Evolutionary conservation across 2,797 vertebrate species (phyloP).

Genomic region (Danio choprae): DNA sequence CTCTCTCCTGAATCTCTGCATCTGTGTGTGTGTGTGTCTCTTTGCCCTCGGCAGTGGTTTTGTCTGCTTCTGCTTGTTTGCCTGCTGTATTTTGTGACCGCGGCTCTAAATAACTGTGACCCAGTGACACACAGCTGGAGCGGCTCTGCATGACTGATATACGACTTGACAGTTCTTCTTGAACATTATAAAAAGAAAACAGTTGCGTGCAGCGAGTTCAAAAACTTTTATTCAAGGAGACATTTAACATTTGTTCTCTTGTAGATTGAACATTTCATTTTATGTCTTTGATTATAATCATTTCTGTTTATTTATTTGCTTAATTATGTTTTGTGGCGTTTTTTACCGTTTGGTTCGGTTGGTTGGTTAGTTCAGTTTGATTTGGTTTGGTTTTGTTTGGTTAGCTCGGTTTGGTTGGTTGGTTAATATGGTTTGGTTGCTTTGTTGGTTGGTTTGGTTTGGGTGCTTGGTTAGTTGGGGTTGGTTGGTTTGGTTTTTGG

Average conservation of each 20-base stretch:
- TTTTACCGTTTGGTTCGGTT: too few species aligned
- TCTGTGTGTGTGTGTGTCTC: slow-evolving; percentile 34
- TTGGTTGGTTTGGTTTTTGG: neutral
- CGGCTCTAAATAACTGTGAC: slow-evolving; percentile 69
- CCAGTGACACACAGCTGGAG: slow-evolving; percentile 60
- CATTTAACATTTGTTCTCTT: too few species aligned
- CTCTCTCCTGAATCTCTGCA: slow-evolving; percentile 56
- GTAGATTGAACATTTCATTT: too few species aligned
- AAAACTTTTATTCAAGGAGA: neutral
- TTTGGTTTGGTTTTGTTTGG: too few species aligned
- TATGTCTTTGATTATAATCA: too few species aligned
- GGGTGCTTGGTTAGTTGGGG: neutral
- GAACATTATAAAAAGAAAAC: slow-evolving; percentile 27
- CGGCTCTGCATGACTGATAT: slow-evolving; percentile 65
- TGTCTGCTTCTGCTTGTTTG: slow-evolving; percentile 65
- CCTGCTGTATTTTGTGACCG: slow-evolving; percentile 62
- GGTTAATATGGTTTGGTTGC: too few species aligned
- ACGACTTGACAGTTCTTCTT: slow-evolving; percentile 35
- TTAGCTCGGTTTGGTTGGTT: too few species aligned
- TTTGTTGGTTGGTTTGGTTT: neutral
- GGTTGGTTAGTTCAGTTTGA: too few species aligned
- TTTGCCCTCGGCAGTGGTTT: slow-evolving; percentile 39
- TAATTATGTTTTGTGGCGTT: too few species aligned
- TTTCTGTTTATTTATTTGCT: too few species aligned
- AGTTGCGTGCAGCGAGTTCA: neutral